Evolutionary conservation across 2,888 invertebrate species (phyloP).

Genomic region (Agrochola litura): DNA sequence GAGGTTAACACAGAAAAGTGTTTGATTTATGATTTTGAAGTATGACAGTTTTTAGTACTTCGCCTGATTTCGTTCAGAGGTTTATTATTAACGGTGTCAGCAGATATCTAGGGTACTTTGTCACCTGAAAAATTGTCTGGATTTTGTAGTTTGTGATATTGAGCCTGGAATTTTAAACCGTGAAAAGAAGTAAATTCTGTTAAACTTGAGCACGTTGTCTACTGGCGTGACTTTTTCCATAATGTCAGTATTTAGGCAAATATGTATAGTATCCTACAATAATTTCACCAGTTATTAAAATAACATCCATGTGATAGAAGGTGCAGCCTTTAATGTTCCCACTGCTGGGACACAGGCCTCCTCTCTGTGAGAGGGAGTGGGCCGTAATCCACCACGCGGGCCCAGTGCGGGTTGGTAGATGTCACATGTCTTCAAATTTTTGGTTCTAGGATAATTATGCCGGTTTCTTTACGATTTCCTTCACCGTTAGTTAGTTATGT

Average conservation of each 20-base stretch:
- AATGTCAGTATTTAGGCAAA: neutral
- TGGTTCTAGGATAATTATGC: no score
- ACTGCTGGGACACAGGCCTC: no score
- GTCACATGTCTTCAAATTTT: no score
- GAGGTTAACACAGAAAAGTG: slow-evolving; percentile 11
- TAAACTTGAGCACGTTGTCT: neutral
- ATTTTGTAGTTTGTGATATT: slow-evolving; percentile 1
- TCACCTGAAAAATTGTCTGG: neutral
- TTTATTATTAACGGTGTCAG: slow-evolving; percentile 24
- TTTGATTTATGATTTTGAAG: slow-evolving; percentile 46
- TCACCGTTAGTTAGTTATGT: no score
- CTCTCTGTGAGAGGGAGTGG: no score
- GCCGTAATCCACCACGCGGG: no score
- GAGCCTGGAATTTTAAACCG: neutral
- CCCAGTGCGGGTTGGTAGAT: no score
- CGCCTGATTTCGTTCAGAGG: slow-evolving; percentile 29
- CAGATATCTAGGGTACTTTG: slow-evolving; percentile 5
- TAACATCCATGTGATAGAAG: no score
- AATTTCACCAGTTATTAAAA: no score
- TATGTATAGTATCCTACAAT: no score
- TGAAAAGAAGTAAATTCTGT: neutral
- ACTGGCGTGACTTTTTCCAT: neutral
- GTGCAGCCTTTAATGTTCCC: no score
- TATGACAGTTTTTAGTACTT: slow-evolving; percentile 41
- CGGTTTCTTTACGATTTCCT: no score